Percentiles rank a stretch among this genome's conserved stretches.
Conservation (phyloP, 2,888 invertebrate species). For the Melanostoma mellinum region DNA sequence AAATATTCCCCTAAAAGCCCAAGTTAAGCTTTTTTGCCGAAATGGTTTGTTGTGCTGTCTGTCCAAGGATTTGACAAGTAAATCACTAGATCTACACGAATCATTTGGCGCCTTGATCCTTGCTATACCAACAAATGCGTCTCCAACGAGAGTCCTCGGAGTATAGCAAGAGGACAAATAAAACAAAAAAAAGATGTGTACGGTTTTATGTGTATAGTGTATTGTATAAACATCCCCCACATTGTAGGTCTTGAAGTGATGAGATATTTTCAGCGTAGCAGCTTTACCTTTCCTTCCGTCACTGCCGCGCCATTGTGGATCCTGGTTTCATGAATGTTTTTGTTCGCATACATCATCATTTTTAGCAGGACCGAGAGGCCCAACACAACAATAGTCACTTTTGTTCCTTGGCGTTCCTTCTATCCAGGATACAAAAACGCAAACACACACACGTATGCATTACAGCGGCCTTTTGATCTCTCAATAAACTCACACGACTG, state of each 20-base stretch:
- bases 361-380: slow-evolving; percentile 10
- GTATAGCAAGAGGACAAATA: too few species aligned
- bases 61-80: too few species aligned
- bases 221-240: too few species aligned
- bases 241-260: slow-evolving; percentile 7
- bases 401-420: slow-evolving; percentile 44
- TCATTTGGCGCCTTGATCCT: too few species aligned
- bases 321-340: slow-evolving; percentile 23
- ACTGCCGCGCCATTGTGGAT: slow-evolving; percentile 10
- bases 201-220: too few species aligned
- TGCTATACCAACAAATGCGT: too few species aligned
- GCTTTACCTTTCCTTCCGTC: slow-evolving; percentile 40
- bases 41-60: too few species aligned
- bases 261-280: slow-evolving; percentile 43
- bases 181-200: too few species aligned
- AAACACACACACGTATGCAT: not conserved
- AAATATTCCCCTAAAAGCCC: too few species aligned
- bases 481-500: slow-evolving; percentile 48
- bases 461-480: slow-evolving; percentile 58
- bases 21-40: too few species aligned
- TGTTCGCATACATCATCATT: slow-evolving; percentile 47
- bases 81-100: too few species aligned
- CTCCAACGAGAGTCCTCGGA: too few species aligned
- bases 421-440: not conserved
- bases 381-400: slow-evolving; percentile 46